Evolutionary conservation across 2,888 invertebrate species (phyloP), one percentile per base, ranked within the genome.

Genomic region (Netelia inedita): DNA sequence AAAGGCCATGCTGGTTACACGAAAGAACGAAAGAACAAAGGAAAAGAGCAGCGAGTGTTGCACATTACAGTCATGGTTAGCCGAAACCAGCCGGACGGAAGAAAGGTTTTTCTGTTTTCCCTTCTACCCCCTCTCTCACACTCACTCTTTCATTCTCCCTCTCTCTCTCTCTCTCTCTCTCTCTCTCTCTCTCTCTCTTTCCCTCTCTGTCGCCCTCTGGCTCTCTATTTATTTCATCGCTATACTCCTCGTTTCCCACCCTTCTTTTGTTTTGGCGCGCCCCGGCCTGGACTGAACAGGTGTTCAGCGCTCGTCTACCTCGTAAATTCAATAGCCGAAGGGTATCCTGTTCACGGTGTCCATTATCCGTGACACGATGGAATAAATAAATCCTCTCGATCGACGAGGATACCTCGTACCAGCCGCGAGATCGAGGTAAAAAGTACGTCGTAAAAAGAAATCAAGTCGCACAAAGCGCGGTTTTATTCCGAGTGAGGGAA

Each of bases 241-340:
- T 57, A 19, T 19, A 19, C 8, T 16, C n/a, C 57, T 57, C 57
- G 21, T 57, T 16, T 16, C 16, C 57, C 57, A 19, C 19, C 46
- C 10, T 46, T 3, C 46, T 14, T 46, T 14, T 46, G 46, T 46
- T 46, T 46, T 46, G 46, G 46, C 46, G 46, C 11, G 46, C 10
- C 11, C 46, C 46, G 6, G 11, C 11, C 46, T 46, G 11, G 46
- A 46, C 43, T 46, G 78, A 81, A 71, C 81, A 81, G 84, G 74
- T 85, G 84, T 81, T 75, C 81, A 65, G 76, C 55, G 66, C 66
- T 76, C 57, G 53, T 65, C 50, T 41, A 28, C 23, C 46, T 79
- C 85, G 82, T 79, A 85, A 85, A 82, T 72, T 79, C 84, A 57
- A 82, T 82, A 53, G 71, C 69, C 65, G 55, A 23, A 57, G 65